Conservation (phyloP, 2,797 vertebrate genomes). For the Rhinichthys osculus region DNA sequence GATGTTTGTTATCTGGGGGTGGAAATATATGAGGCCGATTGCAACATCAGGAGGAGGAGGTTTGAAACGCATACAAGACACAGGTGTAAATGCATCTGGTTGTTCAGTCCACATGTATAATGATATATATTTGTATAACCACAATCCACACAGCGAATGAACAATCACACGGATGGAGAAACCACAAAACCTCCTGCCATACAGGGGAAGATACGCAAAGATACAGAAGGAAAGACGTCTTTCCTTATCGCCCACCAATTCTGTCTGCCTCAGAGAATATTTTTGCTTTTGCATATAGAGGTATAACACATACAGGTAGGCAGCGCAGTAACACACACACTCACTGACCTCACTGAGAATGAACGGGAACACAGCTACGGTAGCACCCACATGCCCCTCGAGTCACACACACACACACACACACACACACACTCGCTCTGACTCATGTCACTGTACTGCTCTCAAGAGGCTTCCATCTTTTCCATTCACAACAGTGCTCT, state of each 20-base stretch:
- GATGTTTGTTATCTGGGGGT: neutral
- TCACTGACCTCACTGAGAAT: neutral
- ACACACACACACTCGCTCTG: neutral
- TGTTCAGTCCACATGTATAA: neutral
- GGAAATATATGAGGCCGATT: neutral
- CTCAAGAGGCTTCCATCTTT: conserved; percentile 31
- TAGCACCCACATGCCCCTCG: neutral
- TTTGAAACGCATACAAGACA: neutral
- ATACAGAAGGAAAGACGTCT: neutral
- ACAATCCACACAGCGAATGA: neutral
- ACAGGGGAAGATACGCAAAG: too few species aligned
- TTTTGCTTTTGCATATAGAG: neutral
- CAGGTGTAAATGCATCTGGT: neutral
- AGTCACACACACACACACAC: neutral
- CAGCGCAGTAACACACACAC: too few species aligned
- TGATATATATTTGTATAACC: too few species aligned
- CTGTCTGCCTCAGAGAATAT: neutral
- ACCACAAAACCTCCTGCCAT: too few species aligned
- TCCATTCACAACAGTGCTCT: conserved; percentile 34
- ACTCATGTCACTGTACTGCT: neutral
- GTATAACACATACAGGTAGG: too few species aligned
- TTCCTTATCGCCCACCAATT: neutral
- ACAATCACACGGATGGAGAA: too few species aligned
- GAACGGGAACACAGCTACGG: neutral
- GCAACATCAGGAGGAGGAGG: neutral